Evolutionary conservation across 37 sponge, comb jelly and placozoan species (phyloP).

Genomic region (Hexactinellida sp.): DNA sequence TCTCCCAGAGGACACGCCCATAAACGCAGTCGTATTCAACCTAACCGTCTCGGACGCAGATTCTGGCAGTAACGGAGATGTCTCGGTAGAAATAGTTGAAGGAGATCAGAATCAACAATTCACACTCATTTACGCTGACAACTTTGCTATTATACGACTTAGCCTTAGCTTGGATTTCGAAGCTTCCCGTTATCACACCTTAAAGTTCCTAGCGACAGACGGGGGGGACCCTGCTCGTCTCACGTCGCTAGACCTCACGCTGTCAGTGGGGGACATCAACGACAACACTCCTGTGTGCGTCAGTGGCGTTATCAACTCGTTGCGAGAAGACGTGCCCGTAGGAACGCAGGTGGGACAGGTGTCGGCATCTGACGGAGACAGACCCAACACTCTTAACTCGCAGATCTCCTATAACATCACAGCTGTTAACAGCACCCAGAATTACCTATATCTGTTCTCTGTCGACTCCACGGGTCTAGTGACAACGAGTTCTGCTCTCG

Average conservation of each 20-base stretch:
- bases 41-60: slow-evolving; percentile 33
- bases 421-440: not conserved
- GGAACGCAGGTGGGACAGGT: slow-evolving; percentile 2
- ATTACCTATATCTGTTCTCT: not conserved
- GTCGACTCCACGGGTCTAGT: not conserved
- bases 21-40: slow-evolving; percentile 25
- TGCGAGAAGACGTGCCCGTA: not conserved
- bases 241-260: not conserved
- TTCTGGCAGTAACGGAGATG: slow-evolving; percentile 22
- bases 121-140: not conserved
- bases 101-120: slow-evolving; percentile 23
- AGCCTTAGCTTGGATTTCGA: not conserved
- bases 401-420: not conserved
- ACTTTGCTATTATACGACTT: not conserved
- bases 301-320: not conserved
- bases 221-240: not conserved
- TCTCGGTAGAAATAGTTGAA: not conserved
- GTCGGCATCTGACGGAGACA: not conserved
- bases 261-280: slow-evolving; percentile 17
- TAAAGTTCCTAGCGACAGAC: slow-evolving; percentile 26
- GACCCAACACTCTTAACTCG: not conserved
- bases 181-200: not conserved
- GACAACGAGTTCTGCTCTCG: not conserved
- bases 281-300: slow-evolving; percentile 40
- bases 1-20: slow-evolving; percentile 32